Conservation (phyloP, 1,140 invertebrate genomes). For the Drosophila dunni region DNA sequence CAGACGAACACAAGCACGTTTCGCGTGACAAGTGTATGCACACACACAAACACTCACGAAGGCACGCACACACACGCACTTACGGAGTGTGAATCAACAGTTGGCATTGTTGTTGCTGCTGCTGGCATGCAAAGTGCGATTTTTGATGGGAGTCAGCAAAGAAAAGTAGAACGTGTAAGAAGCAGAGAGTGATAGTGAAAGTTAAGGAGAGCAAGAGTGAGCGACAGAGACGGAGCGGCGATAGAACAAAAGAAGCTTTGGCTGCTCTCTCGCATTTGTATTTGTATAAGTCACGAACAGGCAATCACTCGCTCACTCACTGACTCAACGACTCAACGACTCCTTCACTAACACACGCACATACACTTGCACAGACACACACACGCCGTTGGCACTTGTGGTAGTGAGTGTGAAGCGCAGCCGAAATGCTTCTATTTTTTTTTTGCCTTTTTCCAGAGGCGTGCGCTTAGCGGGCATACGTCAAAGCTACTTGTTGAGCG, state of each 20-base stretch:
- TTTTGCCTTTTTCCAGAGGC: conserved; percentile 6
- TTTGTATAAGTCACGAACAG: conserved; percentile 69
- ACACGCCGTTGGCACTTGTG: conserved; percentile 14
- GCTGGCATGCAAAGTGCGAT: conserved; percentile 21
- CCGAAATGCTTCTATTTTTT: conserved; percentile 10
- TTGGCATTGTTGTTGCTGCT: conserved; percentile 44
- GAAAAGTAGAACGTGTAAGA: background rate
- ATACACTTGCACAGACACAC: conserved; percentile 6
- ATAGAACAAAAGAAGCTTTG: conserved; percentile 25
- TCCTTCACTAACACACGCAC: conserved; percentile 5
- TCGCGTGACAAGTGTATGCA: background rate
- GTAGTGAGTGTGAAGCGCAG: conserved; percentile 10
- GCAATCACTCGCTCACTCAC: conserved; percentile 45
- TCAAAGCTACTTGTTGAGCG: conserved; percentile 18
- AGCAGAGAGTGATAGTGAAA: background rate
- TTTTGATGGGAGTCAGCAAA: conserved; percentile 4
- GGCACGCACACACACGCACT: background rate
- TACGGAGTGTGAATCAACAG: conserved; percentile 63
- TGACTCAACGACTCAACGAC: conserved; percentile 13
- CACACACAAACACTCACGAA: conserved; percentile 8
- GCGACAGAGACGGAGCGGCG: background rate
- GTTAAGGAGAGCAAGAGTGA: background rate
- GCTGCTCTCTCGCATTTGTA: conserved; percentile 28
- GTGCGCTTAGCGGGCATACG: background rate
- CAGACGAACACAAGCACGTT: too few relatives aligned